Percentiles rank a stretch among this genome's conserved stretches.
phyloP scores from a whole-genome alignment of 1,140 invertebrate species.

The Scaptomyza graminum region DNA sequence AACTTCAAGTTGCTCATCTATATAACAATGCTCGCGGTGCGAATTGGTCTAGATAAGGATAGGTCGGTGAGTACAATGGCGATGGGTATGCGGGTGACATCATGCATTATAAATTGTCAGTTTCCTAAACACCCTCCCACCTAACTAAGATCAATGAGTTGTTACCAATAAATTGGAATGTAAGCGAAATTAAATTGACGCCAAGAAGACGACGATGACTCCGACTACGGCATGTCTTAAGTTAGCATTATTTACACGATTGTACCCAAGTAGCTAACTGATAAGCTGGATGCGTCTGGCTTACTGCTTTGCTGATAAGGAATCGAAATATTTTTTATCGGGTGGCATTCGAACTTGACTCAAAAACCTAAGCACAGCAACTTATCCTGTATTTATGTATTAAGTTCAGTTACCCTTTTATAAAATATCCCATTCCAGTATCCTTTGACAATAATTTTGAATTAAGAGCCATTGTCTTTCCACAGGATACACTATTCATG shows the following conservation, averaged over 20 bases:
- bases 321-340: constrained; percentile 30
- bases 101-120: constrained; percentile 54
- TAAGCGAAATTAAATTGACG: constrained; percentile 26
- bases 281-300: constrained; percentile 43
- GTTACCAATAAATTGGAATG: constrained; percentile 33
- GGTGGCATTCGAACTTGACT: constrained; percentile 5
- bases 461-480: neutral
- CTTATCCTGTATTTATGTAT: constrained; percentile 16
- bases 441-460: too few species aligned
- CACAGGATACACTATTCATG: constrained; percentile 75
- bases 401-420: neutral
- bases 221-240: constrained; percentile 48
- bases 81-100: constrained; percentile 41
- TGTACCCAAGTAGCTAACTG: constrained; percentile 25
- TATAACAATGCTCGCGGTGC: constrained; percentile 51
- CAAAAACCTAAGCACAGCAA: neutral
- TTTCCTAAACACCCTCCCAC: neutral
- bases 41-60: constrained; percentile 68
- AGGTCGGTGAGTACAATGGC: constrained; percentile 62
- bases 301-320: constrained; percentile 30
- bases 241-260: constrained; percentile 22
- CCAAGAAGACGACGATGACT: constrained; percentile 4
- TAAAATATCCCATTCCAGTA: neutral
- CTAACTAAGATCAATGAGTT: constrained; percentile 44
- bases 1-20: constrained; percentile 67